Percentiles rank a stretch among this genome's conserved stretches.
Evolutionary conservation across 2,797 vertebrate genomes (phyloP).

Genomic region (Oreochromis grahami): DNA sequence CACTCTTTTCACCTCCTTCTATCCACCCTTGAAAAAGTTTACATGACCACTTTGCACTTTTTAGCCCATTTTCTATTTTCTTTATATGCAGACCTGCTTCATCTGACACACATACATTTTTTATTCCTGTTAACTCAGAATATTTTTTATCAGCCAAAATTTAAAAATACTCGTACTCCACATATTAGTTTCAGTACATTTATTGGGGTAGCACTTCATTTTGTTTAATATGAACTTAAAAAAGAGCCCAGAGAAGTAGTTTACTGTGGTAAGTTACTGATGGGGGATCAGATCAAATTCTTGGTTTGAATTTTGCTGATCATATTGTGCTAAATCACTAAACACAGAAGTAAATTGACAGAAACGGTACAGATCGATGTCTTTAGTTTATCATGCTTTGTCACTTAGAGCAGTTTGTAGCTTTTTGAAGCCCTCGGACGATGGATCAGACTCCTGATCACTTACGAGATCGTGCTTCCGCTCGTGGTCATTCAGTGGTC

Average conservation of each 20-base stretch:
- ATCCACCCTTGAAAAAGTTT: neutral
- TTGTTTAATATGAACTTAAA: neutral
- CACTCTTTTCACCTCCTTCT: fast-evolving
- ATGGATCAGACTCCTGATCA: neutral
- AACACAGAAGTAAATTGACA: neutral
- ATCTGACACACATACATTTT: neutral
- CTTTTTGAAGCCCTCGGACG: neutral
- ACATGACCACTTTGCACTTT: neutral
- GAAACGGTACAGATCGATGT: neutral
- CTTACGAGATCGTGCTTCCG: neutral
- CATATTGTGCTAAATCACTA: too few species aligned
- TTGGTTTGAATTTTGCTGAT: neutral
- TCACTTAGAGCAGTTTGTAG: neutral
- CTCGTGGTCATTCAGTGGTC: neutral
- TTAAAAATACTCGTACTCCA: neutral
- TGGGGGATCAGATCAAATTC: fast-evolving
- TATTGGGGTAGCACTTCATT: neutral
- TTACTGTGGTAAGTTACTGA: neutral
- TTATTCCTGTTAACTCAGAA: neutral
- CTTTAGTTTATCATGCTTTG: neutral
- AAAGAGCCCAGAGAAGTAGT: neutral
- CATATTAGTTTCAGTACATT: neutral
- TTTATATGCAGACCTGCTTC: neutral
- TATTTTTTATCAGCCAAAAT: fast-evolving
- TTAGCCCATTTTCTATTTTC: neutral